Conservation (phyloP, 2,113 vertebrate species). For the Entelurus aequoreus region DNA sequence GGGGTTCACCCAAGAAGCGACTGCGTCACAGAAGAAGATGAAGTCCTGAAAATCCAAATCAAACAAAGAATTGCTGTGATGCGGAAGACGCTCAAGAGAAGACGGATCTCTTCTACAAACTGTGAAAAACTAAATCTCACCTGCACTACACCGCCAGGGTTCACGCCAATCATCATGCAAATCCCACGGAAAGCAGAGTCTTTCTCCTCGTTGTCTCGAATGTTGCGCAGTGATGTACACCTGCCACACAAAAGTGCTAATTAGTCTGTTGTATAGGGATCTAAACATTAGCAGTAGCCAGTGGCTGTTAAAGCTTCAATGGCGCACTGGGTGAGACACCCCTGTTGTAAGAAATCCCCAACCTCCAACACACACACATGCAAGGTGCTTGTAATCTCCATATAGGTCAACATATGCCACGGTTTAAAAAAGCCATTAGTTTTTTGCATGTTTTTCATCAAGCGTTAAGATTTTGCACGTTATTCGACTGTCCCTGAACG, state of each 20-base stretch:
- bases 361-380: too few relatives aligned
- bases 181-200: slow-evolving; percentile 91
- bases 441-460: too few relatives aligned
- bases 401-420: too few relatives aligned
- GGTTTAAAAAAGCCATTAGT: too few relatives aligned
- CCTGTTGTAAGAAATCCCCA: too few relatives aligned
- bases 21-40: slow-evolving; percentile 93
- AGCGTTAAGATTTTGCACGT: too few relatives aligned
- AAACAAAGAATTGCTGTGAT: background rate
- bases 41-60: slow-evolving; percentile 78
- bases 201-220: slow-evolving; percentile 93
- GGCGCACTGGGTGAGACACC: too few relatives aligned
- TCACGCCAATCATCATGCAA: slow-evolving; percentile 94
- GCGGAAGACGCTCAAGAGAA: background rate
- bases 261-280: too few relatives aligned
- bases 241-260: slow-evolving; percentile 38
- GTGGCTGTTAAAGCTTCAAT: too few relatives aligned
- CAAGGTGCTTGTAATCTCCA: too few relatives aligned
- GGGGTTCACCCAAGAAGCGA: slow-evolving; percentile 91
- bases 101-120: background rate
- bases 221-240: slow-evolving; percentile 91
- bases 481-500: too few relatives aligned
- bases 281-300: too few relatives aligned
- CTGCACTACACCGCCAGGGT: slow-evolving; percentile 90
- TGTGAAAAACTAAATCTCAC: slow-evolving; percentile 50